phyloP scores from a whole-genome alignment of 1,140 invertebrate species.

The Rhyacophila brunnea region DNA sequence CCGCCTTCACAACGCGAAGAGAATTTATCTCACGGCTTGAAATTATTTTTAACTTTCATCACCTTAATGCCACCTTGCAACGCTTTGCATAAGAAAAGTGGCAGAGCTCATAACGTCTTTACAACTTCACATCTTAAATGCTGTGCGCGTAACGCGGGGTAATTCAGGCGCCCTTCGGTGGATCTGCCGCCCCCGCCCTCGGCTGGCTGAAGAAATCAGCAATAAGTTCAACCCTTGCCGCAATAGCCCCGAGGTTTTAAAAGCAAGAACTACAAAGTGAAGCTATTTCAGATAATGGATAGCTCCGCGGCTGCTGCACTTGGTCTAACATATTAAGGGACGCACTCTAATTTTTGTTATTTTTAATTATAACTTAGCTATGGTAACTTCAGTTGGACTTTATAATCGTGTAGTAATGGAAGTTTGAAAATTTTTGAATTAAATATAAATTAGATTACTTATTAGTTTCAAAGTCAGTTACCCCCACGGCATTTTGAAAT shows the following conservation, averaged over 20 bases:
- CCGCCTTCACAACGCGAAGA: too few relatives aligned
- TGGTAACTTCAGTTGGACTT: too few relatives aligned
- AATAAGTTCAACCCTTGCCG: constrained; percentile 34
- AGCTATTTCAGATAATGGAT: constrained; percentile 27
- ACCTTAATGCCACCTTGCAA: constrained; percentile 18
- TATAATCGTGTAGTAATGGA: too few relatives aligned
- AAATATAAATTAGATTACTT: too few relatives aligned
- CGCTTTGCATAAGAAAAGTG: constrained; percentile 24
- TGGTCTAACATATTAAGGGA: too few relatives aligned
- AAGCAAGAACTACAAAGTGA: constrained; percentile 26
- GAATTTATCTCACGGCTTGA: too few relatives aligned
- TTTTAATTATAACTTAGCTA: too few relatives aligned
- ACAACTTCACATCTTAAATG: constrained; percentile 28
- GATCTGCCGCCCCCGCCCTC: constrained; percentile 4
- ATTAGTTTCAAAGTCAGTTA: too few relatives aligned
- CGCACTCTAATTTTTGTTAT: too few relatives aligned
- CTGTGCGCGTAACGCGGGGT: constrained; percentile 27
- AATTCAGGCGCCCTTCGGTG: constrained; percentile 5
- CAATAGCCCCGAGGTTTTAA: constrained; percentile 32
- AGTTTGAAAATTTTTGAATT: too few relatives aligned
- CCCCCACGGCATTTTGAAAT: too few relatives aligned
- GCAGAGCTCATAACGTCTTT: constrained; percentile 14
- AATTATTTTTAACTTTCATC: constrained; percentile 17
- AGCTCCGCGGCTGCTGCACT: background rate
- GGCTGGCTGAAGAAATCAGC: constrained; percentile 28